These are phyloP conservation scores for Eupithecia pulchellata DNA, from an alignment of 2,888 invertebrate genomes.

Conservation along the genomic window DNA sequence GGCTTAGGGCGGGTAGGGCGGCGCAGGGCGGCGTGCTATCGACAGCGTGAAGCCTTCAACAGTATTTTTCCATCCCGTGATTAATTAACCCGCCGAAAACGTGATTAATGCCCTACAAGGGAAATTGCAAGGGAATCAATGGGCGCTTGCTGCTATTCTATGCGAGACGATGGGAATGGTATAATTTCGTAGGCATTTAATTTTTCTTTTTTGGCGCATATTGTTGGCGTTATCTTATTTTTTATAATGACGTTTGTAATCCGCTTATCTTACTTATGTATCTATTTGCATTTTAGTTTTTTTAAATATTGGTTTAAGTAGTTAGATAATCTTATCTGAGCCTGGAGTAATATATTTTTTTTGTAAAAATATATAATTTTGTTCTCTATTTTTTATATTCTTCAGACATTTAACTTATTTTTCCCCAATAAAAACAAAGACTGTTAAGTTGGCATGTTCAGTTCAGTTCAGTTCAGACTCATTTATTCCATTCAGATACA, in stretches of 20 bases:
- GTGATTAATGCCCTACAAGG: conserved; percentile 67
- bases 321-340: not conserved
- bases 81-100: conserved; percentile 64
- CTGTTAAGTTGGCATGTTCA: not conserved
- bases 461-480: too few species aligned
- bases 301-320: conserved; percentile 4
- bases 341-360: too few species aligned
- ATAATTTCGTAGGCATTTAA: not conserved
- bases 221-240: not conserved
- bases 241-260: not conserved
- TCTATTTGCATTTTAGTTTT: conserved; percentile 1
- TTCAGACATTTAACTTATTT: not conserved
- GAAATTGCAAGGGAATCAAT: conserved; percentile 66
- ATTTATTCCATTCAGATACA: too few species aligned
- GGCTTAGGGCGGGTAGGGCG: conserved; percentile 24
- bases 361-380: too few species aligned
- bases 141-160: conserved; percentile 15
- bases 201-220: not conserved
- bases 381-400: too few species aligned
- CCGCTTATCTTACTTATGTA: not conserved
- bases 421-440: not conserved
- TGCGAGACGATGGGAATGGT: conserved; percentile 6
- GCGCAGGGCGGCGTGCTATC: conserved; percentile 55
- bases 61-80: conserved; percentile 64
- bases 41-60: conserved; percentile 58